phyloP scores from a whole-genome alignment of 1,140 invertebrate genomes.

The Drosophila lini region DNA sequence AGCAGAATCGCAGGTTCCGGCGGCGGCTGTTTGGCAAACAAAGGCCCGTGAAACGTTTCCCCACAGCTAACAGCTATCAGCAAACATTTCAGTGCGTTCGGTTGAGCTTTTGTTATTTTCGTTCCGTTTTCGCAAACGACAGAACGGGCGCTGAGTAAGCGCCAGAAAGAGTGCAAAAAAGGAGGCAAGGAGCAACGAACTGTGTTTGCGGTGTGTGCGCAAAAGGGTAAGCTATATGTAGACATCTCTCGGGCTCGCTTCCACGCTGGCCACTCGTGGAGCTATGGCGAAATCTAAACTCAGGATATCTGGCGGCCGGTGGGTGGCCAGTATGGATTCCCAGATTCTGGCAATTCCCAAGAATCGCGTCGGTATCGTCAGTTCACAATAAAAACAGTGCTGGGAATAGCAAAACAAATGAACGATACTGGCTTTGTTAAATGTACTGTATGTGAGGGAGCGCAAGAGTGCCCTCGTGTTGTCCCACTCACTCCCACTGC shows the following conservation, averaged over 20 bases:
- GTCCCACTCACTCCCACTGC: constrained; percentile 41
- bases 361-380: background rate
- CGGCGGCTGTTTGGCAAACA: constrained; percentile 28
- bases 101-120: constrained; percentile 55
- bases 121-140: constrained; percentile 27
- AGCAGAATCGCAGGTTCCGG: constrained; percentile 30
- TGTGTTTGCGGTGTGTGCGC: constrained; percentile 70
- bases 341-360: constrained; percentile 1
- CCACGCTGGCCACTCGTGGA: background rate
- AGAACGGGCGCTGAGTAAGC: constrained; percentile 68
- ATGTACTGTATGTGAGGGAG: constrained; percentile 39
- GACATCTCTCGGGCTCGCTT: constrained; percentile 20
- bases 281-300: constrained; percentile 6
- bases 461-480: constrained; percentile 33
- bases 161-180: constrained; percentile 75
- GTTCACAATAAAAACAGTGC: constrained; percentile 5
- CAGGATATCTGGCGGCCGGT: constrained; percentile 1
- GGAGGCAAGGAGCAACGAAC: constrained; percentile 80
- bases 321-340: constrained; percentile 6
- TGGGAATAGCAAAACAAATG: constrained; percentile 9
- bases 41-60: constrained; percentile 46
- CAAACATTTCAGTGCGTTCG: constrained; percentile 44
- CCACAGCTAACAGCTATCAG: constrained; percentile 15
- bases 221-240: constrained; percentile 74
- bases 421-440: constrained; percentile 47